These are phyloP conservation scores for Cataglyphis livida DNA, from an alignment of 2,888 invertebrate genomes.

Conservation along the genomic window DNA sequence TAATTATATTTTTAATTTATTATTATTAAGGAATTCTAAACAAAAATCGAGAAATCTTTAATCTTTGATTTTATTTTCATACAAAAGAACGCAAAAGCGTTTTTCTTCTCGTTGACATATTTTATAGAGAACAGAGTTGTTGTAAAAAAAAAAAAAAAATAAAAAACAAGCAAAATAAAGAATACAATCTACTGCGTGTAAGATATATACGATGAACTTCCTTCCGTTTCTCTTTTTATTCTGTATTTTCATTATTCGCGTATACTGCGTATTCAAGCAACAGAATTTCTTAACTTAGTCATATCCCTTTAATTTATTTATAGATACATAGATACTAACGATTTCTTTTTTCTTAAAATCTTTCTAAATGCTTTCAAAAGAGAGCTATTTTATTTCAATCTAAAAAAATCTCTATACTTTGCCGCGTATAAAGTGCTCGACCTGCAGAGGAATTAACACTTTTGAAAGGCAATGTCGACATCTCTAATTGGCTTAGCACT, in stretches of 20 bases:
- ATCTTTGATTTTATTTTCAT: slow-evolving; percentile 56
- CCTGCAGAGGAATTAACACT: slow-evolving; percentile 50
- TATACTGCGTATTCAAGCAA: background rate
- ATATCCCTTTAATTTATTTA: background rate
- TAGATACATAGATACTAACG: background rate
- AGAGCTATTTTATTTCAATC: background rate
- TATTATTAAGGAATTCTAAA: background rate
- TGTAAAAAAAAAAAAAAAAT: slow-evolving; percentile 54
- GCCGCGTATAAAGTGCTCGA: background rate
- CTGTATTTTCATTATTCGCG: slow-evolving; percentile 54
- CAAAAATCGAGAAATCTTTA: background rate
- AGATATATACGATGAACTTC: slow-evolving; percentile 60
- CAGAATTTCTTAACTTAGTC: background rate
- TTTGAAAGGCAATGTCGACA: slow-evolving; percentile 11
- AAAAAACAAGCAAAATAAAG: slow-evolving; percentile 53
- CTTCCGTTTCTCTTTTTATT: slow-evolving; percentile 51
- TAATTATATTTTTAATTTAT: background rate
- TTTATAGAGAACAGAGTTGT: slow-evolving; percentile 1
- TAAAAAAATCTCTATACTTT: background rate
- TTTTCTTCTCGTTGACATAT: slow-evolving; percentile 43
- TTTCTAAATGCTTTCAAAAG: background rate
- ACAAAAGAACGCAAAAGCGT: background rate
- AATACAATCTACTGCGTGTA: slow-evolving; percentile 61
- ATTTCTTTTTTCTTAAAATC: background rate
- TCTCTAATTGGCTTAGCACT: slow-evolving; percentile 60